Evolutionary conservation across 2,797 vertebrate genomes (phyloP), one percentile per base, ranked within the genome.

Genomic region (Trachurus trachurus): DNA sequence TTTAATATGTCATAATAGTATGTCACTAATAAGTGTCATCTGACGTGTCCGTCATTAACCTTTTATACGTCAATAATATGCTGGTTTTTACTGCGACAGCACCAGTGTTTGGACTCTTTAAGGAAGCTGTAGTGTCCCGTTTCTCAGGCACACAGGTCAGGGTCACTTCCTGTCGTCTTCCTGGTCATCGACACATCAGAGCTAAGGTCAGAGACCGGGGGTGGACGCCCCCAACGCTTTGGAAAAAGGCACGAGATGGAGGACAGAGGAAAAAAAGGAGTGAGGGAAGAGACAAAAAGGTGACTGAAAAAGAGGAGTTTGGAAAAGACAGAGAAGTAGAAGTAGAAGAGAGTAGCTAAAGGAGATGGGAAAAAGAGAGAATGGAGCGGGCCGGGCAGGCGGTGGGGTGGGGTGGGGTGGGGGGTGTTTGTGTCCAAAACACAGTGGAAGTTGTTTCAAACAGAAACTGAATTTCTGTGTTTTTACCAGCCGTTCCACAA

Each of bases 111-210:
- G 5, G 31, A 49, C n/a, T 4, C 44, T 2, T 2, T 1, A 4
- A 74, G 44, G 64, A 67, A 66, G 56, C 47, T 4, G 64, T 21
- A 16, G 49, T 40, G 0, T 54, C 45, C 7, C 0, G 31, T 40
- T 50, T 58, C 61, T 37, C 2, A 11, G 56, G 60, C 71, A 19
- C 76, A 31, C 62, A 59, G 61, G 57, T 75, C 79, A 9, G 21
- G 68, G 77, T 71, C 77, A 77, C 86, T 92, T 89, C 90, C 88
- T 88, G 76, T 86, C 47, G 59, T 74, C 82, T 70, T 68, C 72
- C 73, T 85, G 80, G 74, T 81, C 79, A 77, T 63, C 50, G 75
- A 76, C 62, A 47, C 40, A 9, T 66, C 31, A 17, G 31, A 59
- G 21, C 9, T 65, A 17, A 62, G 75, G 75, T 80, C 66, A 60